Evolutionary conservation across 2,888 invertebrate genomes (phyloP), one percentile per base, ranked within the genome.

Genomic region (Cheilosia grossa): DNA sequence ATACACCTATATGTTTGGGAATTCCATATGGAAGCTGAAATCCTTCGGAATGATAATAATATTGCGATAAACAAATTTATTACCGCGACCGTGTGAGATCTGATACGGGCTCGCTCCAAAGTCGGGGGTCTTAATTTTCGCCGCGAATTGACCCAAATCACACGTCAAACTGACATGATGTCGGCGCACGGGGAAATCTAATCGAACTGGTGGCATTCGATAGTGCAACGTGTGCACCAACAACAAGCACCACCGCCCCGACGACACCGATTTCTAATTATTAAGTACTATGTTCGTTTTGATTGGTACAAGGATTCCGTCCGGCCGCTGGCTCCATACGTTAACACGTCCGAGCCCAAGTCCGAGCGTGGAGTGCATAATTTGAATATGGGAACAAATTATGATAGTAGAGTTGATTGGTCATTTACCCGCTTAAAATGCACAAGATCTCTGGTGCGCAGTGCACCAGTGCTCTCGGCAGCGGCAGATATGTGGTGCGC

Each of bases 41-140:
- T 85, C 85, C 81, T 81, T 81, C 85, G 85, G 85, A 81, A 81
- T 85, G 85, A 85, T 85, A 85, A 81, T 81, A 85, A 81, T 81
- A 85, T 85, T 81, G 75, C 80, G 85, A 85, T 85, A 85, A 85
- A 85, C 85, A 85, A 85, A 85, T 85, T 85, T 85, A 85, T 85
- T 85, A 77, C 81, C 64, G 67, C 80, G 80, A 72, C 85, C 80
- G 85, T 75, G 85, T 85, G 85, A 85, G 85, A 85, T 85, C 85
- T 67, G 81, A 81, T 85, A 80, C 67, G 44, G 61, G 42, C 24
- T 40, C n/a, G 27, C 51, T 51, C 42, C 58, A 64, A 58, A 72
- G 63, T 30, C 40, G 47, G 54, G 63, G 53, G 33, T 85, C 67
- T 80, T 85, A 75, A 81, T 81, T 85, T 79, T 69, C 66, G 54